phyloP scores from a whole-genome alignment of 2,113 vertebrate species.

The Cyphomyrus plagiostoma region DNA sequence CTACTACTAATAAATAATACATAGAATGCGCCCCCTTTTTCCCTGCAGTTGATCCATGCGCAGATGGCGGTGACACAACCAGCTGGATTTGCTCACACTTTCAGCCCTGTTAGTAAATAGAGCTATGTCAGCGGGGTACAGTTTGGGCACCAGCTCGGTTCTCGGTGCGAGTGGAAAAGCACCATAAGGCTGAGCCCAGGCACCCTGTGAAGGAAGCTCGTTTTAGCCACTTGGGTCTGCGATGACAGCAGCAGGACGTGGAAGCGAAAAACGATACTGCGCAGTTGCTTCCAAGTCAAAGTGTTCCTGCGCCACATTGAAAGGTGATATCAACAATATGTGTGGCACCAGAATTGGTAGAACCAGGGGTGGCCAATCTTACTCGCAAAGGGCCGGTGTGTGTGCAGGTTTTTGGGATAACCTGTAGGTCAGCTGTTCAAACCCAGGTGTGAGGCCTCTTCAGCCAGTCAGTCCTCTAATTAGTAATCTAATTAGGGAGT shows the following conservation, averaged over 20 bases:
- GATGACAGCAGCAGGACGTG: neutral
- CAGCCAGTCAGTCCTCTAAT: too few species aligned
- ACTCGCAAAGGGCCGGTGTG: too few species aligned
- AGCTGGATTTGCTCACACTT: neutral
- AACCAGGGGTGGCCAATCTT: too few species aligned
- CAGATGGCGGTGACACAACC: neutral
- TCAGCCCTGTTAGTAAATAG: neutral
- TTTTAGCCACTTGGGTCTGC: neutral
- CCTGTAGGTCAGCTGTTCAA: too few species aligned
- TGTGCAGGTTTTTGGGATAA: too few species aligned
- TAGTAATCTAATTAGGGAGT: too few species aligned
- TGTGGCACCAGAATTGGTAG: neutral
- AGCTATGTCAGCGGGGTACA: neutral
- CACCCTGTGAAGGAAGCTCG: neutral
- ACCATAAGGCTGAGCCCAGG: neutral
- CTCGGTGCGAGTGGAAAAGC: neutral
- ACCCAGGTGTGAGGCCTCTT: too few species aligned
- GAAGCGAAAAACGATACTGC: neutral
- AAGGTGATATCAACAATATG: neutral
- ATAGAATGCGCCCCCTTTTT: neutral
- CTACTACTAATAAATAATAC: neutral
- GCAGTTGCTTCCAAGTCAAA: neutral
- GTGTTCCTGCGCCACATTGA: neutral
- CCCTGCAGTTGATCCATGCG: neutral
- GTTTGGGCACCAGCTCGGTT: neutral